phyloP scores from a whole-genome alignment of 2,113 vertebrate genomes.

The Dipodomys stephensi region DNA sequence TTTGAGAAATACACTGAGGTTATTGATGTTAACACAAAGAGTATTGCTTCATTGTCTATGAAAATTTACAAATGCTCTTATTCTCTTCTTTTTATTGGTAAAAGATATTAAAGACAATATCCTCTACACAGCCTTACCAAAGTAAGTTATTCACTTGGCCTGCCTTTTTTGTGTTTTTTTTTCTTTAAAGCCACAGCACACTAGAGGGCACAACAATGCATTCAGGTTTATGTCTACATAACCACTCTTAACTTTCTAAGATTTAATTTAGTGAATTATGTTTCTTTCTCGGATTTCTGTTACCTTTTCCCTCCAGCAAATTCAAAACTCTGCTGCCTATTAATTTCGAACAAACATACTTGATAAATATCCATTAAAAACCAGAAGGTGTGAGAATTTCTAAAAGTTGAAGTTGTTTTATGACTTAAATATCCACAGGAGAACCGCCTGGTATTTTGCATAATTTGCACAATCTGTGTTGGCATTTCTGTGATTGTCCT shows the following conservation, averaged over 20 bases:
- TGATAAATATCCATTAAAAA: neutral
- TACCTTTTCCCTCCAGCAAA: neutral
- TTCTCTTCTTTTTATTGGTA: neutral
- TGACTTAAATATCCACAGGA: conserved; percentile 32
- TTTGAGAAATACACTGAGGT: neutral
- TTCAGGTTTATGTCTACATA: neutral
- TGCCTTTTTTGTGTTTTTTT: neutral
- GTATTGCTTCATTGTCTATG: neutral
- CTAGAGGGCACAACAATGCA: neutral
- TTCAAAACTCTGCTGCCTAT: neutral
- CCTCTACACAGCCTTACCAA: neutral
- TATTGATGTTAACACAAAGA: neutral
- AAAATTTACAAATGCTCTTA: neutral
- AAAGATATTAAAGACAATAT: neutral
- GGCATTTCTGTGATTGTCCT: conserved; percentile 51
- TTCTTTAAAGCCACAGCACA: neutral
- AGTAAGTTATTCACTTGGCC: neutral
- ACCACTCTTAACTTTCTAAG: neutral
- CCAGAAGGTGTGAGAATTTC: neutral
- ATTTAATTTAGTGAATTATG: neutral
- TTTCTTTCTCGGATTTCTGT: neutral
- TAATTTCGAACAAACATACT: neutral
- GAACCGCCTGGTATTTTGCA: neutral
- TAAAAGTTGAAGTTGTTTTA: conserved; percentile 21
- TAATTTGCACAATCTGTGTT: conserved; percentile 52